Evolutionary conservation across 2,113 vertebrate species (phyloP), one percentile per base, ranked within the genome.

Genomic region (Plectropomus leopardus): DNA sequence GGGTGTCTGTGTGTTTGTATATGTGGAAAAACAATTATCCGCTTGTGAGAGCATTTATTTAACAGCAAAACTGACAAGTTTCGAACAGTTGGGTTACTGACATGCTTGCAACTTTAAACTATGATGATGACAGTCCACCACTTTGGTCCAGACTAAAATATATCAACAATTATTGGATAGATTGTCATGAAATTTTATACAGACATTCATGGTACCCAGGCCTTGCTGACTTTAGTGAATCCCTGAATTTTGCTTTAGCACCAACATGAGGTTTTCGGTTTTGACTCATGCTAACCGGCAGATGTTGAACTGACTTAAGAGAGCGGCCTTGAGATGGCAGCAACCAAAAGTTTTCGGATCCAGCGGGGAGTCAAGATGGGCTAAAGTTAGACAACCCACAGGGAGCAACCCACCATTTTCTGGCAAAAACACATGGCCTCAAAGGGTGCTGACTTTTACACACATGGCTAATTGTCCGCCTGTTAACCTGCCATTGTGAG

Each of bases 11-110:
- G 42, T 76, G 26, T 83, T n/a, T 54, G 32, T 40, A 51, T 68
- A 76, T 69, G 15, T 42, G 45, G 36, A 32, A 55, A 87, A 51
- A 0, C 11, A 19, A 64, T 64, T 53, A 65, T 59, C 19, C n/a
- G 51, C 51, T 72, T 23, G 44, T 55, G n/a, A 45, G 45, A 65
- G 5, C 15, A 17, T 44, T 60, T 23, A 70, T 58, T 50, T 21
- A 34, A 69, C 9, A 19, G 15, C 4, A 24, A 4, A 19, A 63
- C 10, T 13, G 7, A 36, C 9, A 19, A 19, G 23, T 57, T 45
- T 71, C 7, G 42, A 17, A 47, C 47, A 73, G 23, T 2, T 24
- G 16, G 15, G 42, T 51, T 32, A 9, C 7, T 26, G 14, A 32
- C 23, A 15, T 44, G 7, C 13, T 14, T 26, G 9, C 14, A 44